Evolutionary conservation across 1,140 invertebrate genomes (phyloP), one percentile per base, ranked within the genome.

Genomic region (Drosophila parvula): DNA sequence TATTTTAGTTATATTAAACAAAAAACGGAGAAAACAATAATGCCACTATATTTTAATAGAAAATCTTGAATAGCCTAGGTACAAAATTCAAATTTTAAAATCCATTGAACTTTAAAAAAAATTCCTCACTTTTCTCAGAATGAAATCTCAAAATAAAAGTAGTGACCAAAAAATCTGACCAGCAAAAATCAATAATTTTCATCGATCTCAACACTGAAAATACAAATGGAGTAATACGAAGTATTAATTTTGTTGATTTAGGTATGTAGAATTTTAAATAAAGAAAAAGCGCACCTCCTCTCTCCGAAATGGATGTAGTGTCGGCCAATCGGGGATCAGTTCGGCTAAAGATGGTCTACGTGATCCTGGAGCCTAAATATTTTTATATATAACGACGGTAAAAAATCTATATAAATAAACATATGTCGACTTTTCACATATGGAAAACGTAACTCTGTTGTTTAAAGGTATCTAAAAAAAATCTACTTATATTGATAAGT

Each of bases 311-410:
- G 95, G 96, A 94, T 98, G 96, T 86, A 98, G 95, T 88, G 95
- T 95, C 88, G 98, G 98, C 98, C 98, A 99, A 94, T 98, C 98
- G 86, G 97, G 97, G 93, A 99, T 98, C 94, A 98, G 94, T 94
- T 98, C 97, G 86, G 97, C 97, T 93, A 98, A 94, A 79, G 97
- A 98, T 90, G 95, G 96, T 94, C 97, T 95, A 94, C 97, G 95
- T 90, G 94, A 94, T 93, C 93, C 93, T 93, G 93, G 93, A 92
- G 90, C 93, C 94, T 95, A 94, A 62, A 80, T 77, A 53, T 53
- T 53, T 71, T 60, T 27, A 51, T 55, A 63, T 57, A n/a, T 51
- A 62, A 44, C 51, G 59, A 61, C 53, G 34, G 16, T 51, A 34
- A 40, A 34, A 28, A 12, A 16, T n/a, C 6, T 51, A n/a, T 18